Evolutionary conservation across 2,113 vertebrate genomes (phyloP).

Genomic region (Nerophis ophidion): DNA sequence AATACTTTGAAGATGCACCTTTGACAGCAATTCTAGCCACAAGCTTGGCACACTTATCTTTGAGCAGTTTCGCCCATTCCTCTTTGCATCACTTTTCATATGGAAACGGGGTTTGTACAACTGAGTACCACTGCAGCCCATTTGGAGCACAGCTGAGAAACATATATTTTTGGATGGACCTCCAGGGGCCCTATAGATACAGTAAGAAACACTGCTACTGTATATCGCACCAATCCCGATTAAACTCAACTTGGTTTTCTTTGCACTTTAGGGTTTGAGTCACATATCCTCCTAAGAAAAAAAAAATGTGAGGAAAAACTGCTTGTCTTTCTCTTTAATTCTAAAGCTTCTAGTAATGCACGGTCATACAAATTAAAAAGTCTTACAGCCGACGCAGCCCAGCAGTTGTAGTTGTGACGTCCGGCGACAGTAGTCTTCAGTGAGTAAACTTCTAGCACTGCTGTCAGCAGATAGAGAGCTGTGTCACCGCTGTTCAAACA

Average conservation of each 20-base stretch:
- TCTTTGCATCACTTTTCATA: no score
- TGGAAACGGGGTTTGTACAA: no score
- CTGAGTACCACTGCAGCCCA: no score
- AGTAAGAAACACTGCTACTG: no score
- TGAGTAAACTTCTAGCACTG: constrained; percentile 74
- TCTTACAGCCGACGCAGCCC: constrained; percentile 87
- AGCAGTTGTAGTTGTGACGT: constrained; percentile 87
- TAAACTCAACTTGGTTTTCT: not conserved
- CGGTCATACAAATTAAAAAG: not conserved
- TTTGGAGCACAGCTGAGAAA: no score
- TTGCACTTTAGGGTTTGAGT: not conserved
- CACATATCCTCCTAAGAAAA: not conserved
- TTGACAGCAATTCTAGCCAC: no score
- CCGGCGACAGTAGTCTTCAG: constrained; percentile 70
- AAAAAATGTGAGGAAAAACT: not conserved
- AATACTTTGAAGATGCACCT: no score
- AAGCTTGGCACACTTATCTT: no score
- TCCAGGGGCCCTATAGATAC: no score
- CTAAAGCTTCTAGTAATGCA: not conserved
- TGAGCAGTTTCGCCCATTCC: no score
- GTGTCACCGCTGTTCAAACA: constrained; percentile 82
- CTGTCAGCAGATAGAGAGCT: constrained; percentile 80
- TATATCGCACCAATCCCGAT: not conserved
- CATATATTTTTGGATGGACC: no score
- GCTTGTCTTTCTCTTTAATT: no score